Conservation (phyloP, 2,113 vertebrate species). For the Pluvianellus socialis region DNA sequence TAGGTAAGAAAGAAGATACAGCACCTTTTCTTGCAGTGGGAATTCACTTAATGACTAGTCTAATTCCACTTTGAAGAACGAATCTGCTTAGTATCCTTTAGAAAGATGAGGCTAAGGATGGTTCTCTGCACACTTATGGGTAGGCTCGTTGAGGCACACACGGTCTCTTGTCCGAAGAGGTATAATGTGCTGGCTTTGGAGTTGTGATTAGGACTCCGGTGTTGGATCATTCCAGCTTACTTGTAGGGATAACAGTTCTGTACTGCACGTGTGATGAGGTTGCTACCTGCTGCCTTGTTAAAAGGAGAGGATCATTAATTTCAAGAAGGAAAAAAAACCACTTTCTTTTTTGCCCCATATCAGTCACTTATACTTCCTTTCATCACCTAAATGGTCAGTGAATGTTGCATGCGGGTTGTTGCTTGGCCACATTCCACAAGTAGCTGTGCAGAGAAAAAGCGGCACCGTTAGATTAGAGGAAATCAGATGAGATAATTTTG, state of each 20-base stretch:
- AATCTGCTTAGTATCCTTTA: background rate
- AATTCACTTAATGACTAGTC: background rate
- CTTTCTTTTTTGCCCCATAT: background rate
- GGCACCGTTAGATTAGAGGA: background rate
- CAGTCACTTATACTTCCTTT: background rate
- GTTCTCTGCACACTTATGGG: background rate
- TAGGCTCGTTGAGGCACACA: background rate
- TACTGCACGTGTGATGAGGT: background rate
- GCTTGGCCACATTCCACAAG: background rate
- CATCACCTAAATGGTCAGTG: background rate
- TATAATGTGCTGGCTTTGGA: background rate
- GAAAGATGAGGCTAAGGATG: background rate
- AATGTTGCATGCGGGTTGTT: rapidly evolving
- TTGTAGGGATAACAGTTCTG: background rate
- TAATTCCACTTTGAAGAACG: background rate
- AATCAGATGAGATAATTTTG: background rate
- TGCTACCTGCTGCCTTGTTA: background rate
- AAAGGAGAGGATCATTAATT: background rate
- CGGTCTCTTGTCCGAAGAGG: background rate
- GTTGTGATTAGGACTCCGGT: background rate
- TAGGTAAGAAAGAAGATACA: background rate
- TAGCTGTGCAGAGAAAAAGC: background rate
- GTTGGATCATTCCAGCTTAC: background rate
- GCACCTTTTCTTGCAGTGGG: background rate
- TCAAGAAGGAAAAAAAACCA: background rate